Base-by-base conservation (phyloP, 2,888 invertebrate genomes). In the Drosophila borealis region DNA sequence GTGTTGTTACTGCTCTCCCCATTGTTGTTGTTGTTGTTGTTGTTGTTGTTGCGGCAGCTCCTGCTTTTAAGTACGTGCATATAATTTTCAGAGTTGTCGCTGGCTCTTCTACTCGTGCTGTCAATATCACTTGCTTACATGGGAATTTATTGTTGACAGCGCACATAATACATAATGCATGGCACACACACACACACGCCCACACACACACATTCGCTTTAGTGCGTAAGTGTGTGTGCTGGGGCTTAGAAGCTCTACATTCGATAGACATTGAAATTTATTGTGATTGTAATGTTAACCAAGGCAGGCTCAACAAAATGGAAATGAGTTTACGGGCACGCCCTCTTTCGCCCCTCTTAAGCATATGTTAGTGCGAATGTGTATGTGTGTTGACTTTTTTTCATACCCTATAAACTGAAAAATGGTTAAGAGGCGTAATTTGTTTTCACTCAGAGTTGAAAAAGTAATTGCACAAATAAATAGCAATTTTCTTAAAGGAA, bases 111-210 rank as follows among this genome's bases (percentile, higher is more conserved):
- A 54, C 84, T 73, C 74, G 55, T 68, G 72, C 84, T 84, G 84
- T 86, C 89, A 84, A 84, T 84, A 84, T 88, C 84, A 84, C 84
- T 88, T 88, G 84, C 89, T 84, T 84, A 86, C 89, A 86, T 72
- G 73, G 66, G 76, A 88, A 84, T 84, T 84, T 84, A 84, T 88
- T 88, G 89, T 73, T 80, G 84, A 88, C 88, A 84, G 80, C 77
- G 86, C 77, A 74, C 74, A 83, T 80, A 88, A 83, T 83, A 88
- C 83, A 88, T 88, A 87, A 87, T 87, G 69, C 81, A 79, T 74
- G 57, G 33, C 69, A 45, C 51, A 59, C 57, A 25, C 49, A 33
- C 44, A 57, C 19, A 49, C 41, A 60, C 60, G 57, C 60, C 48
- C 67, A 45, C 25, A 34, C 37, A 44, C 33, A 33, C 45, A 42